phyloP scores from a whole-genome alignment of 2,888 invertebrate species.

The Hirtodrosophila histrioides region DNA sequence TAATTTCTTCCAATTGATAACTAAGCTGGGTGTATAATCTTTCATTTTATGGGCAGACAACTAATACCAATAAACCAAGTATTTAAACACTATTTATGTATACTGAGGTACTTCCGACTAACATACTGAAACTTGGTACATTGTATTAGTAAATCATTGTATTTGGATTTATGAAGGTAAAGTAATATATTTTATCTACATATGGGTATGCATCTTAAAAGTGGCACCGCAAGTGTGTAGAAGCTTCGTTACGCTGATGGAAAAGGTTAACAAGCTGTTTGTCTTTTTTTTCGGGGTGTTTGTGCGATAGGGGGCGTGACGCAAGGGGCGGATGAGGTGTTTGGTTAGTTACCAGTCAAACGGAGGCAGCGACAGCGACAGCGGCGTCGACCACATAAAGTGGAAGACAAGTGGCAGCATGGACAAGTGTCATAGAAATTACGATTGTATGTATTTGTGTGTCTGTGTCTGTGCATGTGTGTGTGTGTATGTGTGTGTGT shows the following conservation, averaged over 20 bases:
- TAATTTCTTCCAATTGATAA: no score
- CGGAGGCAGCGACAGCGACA: conserved; percentile 24
- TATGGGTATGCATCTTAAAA: no score
- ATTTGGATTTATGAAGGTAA: no score
- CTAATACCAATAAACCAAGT: no score
- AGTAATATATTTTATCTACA: no score
- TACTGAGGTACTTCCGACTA: no score
- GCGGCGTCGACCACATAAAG: conserved; percentile 68
- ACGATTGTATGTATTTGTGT: conserved; percentile 40
- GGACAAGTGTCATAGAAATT: conserved; percentile 78
- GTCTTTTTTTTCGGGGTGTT: conserved; percentile 52
- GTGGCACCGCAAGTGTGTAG: conserved; percentile 21
- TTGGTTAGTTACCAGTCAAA: conserved; percentile 66
- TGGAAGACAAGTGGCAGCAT: conserved; percentile 79
- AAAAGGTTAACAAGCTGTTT: conserved; percentile 15
- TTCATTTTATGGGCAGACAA: no score
- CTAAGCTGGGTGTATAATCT: no score
- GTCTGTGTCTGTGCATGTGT: conserved; percentile 10
- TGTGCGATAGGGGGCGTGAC: conserved; percentile 18
- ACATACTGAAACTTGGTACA: no score
- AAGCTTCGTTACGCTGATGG: conserved; percentile 17
- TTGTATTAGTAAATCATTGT: no score
- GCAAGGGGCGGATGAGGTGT: conserved; percentile 42
- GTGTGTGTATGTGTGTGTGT: conserved; percentile 10
- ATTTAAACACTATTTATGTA: no score